phyloP scores from a whole-genome alignment of 2,113 vertebrate genomes.

The Halcyon senegalensis region DNA sequence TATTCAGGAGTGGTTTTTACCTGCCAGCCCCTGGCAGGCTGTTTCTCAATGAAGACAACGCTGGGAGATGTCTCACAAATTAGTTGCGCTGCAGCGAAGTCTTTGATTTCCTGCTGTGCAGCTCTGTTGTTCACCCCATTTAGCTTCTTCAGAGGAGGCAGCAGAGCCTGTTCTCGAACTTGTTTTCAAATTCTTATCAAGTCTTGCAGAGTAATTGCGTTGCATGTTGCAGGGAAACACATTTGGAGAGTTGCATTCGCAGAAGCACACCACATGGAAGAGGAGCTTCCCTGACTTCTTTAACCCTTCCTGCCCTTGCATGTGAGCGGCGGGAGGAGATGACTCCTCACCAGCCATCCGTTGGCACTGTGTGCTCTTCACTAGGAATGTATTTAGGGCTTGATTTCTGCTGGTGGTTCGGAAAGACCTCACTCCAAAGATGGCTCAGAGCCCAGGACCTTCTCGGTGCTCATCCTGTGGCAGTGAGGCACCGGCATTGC shows the following conservation, averaged over 20 bases:
- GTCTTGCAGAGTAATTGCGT: not conserved
- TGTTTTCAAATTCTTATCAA: not conserved
- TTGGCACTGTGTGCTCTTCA: not conserved
- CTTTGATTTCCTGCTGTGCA: not conserved
- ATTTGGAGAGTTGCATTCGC: not conserved
- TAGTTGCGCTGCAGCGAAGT: not conserved
- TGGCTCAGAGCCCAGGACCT: not conserved
- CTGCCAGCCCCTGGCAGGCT: not conserved
- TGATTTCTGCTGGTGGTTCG: not conserved
- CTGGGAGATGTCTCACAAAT: conserved; percentile 32
- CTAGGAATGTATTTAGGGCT: not conserved
- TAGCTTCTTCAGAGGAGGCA: not conserved
- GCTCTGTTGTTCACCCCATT: not conserved
- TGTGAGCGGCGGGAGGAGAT: not conserved
- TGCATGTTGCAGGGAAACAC: not conserved
- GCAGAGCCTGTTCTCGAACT: not conserved
- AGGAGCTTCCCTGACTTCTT: not conserved
- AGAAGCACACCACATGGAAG: not conserved
- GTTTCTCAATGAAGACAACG: not conserved
- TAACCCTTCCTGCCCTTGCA: not conserved
- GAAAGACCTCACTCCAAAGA: not conserved
- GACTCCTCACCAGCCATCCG: not conserved
- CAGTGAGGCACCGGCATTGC: not conserved
- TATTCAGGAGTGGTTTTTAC: not conserved
- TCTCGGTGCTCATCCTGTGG: not conserved